Evolutionary conservation across 1,140 invertebrate genomes (phyloP).

Genomic region (Pseudoatta argentina): DNA sequence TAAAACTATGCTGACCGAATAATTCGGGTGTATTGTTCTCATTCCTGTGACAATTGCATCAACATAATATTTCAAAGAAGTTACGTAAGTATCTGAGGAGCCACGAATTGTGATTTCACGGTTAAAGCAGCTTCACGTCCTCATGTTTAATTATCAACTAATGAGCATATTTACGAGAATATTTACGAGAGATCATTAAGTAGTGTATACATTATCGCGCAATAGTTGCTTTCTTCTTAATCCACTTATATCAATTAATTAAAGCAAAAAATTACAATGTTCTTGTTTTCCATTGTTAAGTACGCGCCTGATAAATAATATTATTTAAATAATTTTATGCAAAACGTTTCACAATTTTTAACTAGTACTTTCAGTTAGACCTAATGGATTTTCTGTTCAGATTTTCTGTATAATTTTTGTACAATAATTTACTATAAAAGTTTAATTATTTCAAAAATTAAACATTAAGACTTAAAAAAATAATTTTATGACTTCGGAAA

Average conservation of each 20-base stretch:
- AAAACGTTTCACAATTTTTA: neutral
- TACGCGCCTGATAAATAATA: neutral
- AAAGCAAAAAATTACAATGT: neutral
- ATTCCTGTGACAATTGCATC: neutral
- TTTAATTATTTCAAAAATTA: neutral
- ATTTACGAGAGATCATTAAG: constrained; percentile 25
- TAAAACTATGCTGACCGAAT: neutral
- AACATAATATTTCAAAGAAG: neutral
- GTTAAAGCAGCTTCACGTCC: neutral
- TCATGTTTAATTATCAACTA: constrained; percentile 20
- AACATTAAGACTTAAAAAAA: neutral
- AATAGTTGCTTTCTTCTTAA: constrained; percentile 16
- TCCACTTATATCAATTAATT: neutral
- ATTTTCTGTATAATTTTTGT: neutral
- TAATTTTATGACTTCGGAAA: neutral
- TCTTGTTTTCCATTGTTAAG: neutral
- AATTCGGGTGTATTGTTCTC: constrained; percentile 24
- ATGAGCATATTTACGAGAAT: neutral
- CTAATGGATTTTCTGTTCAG: too few relatives aligned
- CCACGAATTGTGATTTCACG: neutral
- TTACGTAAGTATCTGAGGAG: neutral
- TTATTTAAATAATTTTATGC: neutral
- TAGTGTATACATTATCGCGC: neutral
- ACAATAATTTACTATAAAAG: constrained; percentile 1
- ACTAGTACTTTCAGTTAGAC: neutral